Percentiles rank a stretch among this genome's conserved stretches.
Conservation (phyloP, 2,888 invertebrate species). For the Timema cristinae region DNA sequence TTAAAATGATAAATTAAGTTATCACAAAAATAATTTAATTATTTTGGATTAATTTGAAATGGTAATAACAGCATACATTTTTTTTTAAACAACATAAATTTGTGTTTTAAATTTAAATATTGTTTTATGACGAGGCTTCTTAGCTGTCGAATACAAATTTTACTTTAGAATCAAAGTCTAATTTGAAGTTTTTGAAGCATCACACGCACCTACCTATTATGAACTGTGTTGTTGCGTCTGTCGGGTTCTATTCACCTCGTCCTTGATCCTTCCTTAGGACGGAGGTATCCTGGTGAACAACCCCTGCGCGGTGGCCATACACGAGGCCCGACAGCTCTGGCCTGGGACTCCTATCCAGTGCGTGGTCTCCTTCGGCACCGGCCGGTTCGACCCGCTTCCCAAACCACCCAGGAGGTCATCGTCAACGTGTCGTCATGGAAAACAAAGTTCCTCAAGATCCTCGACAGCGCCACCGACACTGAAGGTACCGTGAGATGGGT, state of each 20-base stretch:
- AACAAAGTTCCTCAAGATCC: constrained; percentile 73
- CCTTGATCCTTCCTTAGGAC: constrained; percentile 51
- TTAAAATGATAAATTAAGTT: too few species aligned
- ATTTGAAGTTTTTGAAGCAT: too few species aligned
- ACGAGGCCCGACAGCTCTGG: constrained; percentile 81
- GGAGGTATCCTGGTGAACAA: constrained; percentile 85
- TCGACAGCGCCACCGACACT: constrained; percentile 83
- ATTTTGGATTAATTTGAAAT: too few species aligned
- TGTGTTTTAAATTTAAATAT: neutral
- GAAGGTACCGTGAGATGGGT: constrained; percentile 55
- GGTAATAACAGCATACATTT: too few species aligned
- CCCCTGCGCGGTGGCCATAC: constrained; percentile 81
- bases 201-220: neutral
- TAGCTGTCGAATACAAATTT: neutral
- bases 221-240: neutral
- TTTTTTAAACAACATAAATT: neutral
- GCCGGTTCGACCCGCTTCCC: constrained; percentile 50
- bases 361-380: constrained; percentile 81
- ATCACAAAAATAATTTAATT: too few species aligned
- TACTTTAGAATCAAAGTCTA: too few species aligned
- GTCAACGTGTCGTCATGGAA: constrained; percentile 58
- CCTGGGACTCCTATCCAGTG: constrained; percentile 69
- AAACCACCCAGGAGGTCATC: constrained; percentile 43
- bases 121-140: neutral
- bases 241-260: neutral